A percentile compares a stretch with the other conserved stretches of the same genome.
Conservation (phyloP, 2,113 vertebrate genomes). For the Antennarius striatus region DNA sequence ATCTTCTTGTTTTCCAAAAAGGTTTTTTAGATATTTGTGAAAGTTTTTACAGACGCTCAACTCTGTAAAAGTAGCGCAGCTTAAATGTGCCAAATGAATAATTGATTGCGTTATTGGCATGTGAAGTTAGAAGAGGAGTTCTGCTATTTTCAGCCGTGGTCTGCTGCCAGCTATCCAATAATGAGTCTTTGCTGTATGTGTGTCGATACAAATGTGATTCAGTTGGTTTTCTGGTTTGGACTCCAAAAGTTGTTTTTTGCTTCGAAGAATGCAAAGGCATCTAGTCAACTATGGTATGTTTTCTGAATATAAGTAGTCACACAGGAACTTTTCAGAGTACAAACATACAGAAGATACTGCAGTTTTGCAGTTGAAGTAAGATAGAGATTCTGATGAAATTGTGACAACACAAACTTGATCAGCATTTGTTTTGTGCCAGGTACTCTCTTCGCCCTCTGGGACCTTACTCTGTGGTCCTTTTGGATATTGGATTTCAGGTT, state of each 20-base stretch:
- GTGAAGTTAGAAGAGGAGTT: slow-evolving; percentile 1
- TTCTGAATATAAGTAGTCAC: neutral
- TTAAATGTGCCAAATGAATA: slow-evolving; percentile 14
- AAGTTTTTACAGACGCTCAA: neutral
- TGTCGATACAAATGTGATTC: too few species aligned
- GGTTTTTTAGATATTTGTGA: too few species aligned
- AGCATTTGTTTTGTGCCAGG: slow-evolving; percentile 21
- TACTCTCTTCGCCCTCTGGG: neutral
- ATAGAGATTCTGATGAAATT: neutral
- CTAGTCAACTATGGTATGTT: neutral
- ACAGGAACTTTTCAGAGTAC: neutral
- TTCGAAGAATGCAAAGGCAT: neutral
- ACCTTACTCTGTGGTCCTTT: slow-evolving; percentile 16
- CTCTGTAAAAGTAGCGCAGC: slow-evolving; percentile 4
- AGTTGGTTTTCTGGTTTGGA: neutral
- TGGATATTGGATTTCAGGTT: slow-evolving; percentile 44
- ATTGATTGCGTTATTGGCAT: slow-evolving; percentile 15
- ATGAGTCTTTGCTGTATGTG: too few species aligned
- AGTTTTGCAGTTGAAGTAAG: neutral
- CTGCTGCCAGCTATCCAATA: neutral
- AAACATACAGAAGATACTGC: too few species aligned
- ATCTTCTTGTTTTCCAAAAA: neutral
- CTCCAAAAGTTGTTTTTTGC: neutral
- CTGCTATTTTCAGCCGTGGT: slow-evolving; percentile 3
- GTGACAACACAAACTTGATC: neutral